These are phyloP conservation scores for Python bivittatus DNA, from an alignment of 2,113 vertebrate genomes.

Conservation along the genomic window DNA sequence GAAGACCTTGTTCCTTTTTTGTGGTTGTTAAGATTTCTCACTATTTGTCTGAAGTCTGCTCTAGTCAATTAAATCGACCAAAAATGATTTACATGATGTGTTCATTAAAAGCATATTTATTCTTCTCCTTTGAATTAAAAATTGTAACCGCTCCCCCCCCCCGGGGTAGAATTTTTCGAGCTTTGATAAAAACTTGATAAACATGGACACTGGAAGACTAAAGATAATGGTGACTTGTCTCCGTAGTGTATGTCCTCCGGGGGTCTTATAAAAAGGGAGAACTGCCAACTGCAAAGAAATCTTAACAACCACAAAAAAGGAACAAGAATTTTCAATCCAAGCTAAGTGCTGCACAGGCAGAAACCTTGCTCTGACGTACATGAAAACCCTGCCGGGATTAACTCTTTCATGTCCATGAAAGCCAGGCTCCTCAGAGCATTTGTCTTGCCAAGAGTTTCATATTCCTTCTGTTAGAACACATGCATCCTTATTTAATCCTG, in stretches of 20 bases:
- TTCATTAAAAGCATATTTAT: not conserved
- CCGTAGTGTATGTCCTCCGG: rapidly evolving
- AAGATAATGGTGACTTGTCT: slow-evolving; percentile 11
- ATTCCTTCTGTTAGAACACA: slow-evolving; percentile 13
- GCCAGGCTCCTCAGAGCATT: slow-evolving; percentile 46
- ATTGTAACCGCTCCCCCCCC: not conserved
- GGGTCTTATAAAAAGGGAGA: slow-evolving; percentile 47
- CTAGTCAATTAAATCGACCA: not conserved
- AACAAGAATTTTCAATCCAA: slow-evolving; percentile 73
- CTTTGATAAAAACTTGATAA: slow-evolving; percentile 39
- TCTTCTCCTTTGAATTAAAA: not conserved
- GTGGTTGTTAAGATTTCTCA: too few species aligned
- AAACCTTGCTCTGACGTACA: slow-evolving; percentile 72
- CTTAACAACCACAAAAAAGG: slow-evolving; percentile 68
- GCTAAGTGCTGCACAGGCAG: slow-evolving; percentile 70
- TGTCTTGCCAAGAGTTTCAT: slow-evolving; percentile 42
- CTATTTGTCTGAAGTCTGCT: not conserved
- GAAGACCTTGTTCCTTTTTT: too few species aligned
- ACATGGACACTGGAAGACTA: not conserved
- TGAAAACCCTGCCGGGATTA: slow-evolving; percentile 70
- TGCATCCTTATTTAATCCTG: slow-evolving; percentile 48
- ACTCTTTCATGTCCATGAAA: slow-evolving; percentile 68
- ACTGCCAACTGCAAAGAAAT: slow-evolving; percentile 73
- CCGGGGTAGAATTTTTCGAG: slow-evolving; percentile 16
- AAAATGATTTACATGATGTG: not conserved